Evolutionary conservation across 2,113 vertebrate genomes (phyloP), one percentile per base, ranked within the genome.

Genomic region (Atractosteus spatula): DNA sequence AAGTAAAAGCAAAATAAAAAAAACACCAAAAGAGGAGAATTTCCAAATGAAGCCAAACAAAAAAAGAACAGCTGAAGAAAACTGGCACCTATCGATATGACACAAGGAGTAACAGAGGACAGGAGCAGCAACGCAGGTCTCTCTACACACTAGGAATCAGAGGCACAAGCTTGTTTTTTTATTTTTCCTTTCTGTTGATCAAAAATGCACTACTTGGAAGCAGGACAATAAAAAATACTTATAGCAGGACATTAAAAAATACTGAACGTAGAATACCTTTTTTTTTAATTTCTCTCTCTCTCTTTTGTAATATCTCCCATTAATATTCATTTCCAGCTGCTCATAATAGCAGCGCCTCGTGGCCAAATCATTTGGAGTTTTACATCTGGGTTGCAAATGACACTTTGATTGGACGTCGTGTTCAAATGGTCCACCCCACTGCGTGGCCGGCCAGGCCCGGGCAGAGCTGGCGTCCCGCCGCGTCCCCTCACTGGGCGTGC

Each of bases 351-450:
- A 96, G 96, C 94, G 94, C 96, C 96, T 96, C 94, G 94, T 96
- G 96, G 97, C 91, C 95, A 96, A 95, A 97, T 98, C 97, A 96
- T 98, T 99, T 96, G 89, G 95, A 96, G 95, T 92, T 99, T 98
- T 98, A 99, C 96, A 98, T 99, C 96, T 97, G 97, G 97, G 96
- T 94, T 95, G 96, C 96, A 99, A 98, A 99, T 98, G 97, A 99
- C 97, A 98, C 97, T 98, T 99, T 99, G 97, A 99, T 99, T 99
- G 97, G 97, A 98, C 96, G 96, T 96, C 96, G 97, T 97, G 96
- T 97, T 96, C 96, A 97, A 97, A 98, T 95, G 95, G 93, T 94
- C 92, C 90, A 94, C 94, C 96, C 97, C 90, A 94, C 96, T 92
- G 95, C 90, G 94, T 87, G 94, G 91, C 94, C 95, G 94, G 96